Evolutionary conservation across 1,140 invertebrate species (phyloP).

Genomic region (Danaus melanippus): DNA sequence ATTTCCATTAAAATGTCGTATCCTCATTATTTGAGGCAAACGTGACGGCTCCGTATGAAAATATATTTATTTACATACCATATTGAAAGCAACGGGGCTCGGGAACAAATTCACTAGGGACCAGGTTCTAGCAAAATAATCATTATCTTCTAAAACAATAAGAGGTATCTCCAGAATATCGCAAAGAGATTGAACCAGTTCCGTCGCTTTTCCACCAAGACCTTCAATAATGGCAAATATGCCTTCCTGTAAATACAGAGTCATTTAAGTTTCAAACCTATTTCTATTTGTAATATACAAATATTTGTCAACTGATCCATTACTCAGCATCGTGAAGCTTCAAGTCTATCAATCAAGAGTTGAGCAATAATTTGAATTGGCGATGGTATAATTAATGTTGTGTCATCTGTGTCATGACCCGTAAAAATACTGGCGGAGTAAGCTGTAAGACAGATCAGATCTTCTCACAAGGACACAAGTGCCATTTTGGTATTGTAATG

Average conservation of each 20-base stretch:
- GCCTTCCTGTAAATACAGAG: constrained; percentile 40
- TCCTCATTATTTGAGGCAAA: too few species aligned
- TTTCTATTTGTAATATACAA: too few species aligned
- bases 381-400: not conserved
- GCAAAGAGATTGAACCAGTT: constrained; percentile 51
- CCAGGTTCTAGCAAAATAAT: constrained; percentile 38
- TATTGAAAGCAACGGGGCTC: constrained; percentile 46
- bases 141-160: constrained; percentile 43
- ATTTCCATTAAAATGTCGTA: too few species aligned
- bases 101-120: constrained; percentile 48
- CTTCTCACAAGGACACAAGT: too few species aligned
- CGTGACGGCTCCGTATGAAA: not conserved
- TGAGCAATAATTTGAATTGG: too few species aligned
- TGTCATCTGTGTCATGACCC: not conserved
- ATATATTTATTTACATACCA: constrained; percentile 26
- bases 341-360: too few species aligned
- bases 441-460: too few species aligned
- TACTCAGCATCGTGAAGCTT: too few species aligned
- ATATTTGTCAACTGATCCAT: too few species aligned
- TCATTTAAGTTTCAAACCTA: not conserved
- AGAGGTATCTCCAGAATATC: constrained; percentile 57
- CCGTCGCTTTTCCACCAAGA: constrained; percentile 40
- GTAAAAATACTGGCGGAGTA: not conserved
- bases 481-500: too few species aligned
- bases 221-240: constrained; percentile 58